Evolutionary conservation across 2,888 invertebrate genomes (phyloP).

Genomic region (Nomada ruficornis): DNA sequence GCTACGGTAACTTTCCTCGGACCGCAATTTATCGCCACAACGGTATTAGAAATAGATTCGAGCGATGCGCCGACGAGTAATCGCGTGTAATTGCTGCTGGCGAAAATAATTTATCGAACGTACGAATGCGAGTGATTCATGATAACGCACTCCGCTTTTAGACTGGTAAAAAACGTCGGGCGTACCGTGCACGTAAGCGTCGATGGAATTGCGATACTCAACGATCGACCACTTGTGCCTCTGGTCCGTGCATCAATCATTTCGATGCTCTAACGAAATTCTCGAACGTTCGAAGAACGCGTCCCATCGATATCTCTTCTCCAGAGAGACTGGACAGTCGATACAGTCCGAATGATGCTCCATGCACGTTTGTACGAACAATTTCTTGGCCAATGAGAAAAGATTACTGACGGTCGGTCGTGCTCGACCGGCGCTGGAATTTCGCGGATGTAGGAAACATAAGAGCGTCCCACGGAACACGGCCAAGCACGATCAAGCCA

Average conservation of each 20-base stretch:
- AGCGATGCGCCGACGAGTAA: conserved; percentile 12
- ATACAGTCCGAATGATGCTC: background rate
- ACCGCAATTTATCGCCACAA: conserved; percentile 35
- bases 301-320: conserved; percentile 13
- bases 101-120: conserved; percentile 42
- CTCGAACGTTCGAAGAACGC: conserved; percentile 36
- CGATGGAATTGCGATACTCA: conserved; percentile 54
- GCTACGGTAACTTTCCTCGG: conserved; percentile 33
- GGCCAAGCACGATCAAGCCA: too few relatives aligned
- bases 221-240: conserved; percentile 2
- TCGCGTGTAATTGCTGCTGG: conserved; percentile 6
- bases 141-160: conserved; percentile 37
- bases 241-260: conserved; percentile 38
- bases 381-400: too few relatives aligned
- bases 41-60: conserved; percentile 41
- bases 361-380: background rate
- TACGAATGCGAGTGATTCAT: background rate
- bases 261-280: conserved; percentile 20
- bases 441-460: too few relatives aligned
- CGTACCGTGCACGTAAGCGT: conserved; percentile 1
- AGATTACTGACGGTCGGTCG: too few relatives aligned
- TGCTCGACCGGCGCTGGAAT: too few relatives aligned
- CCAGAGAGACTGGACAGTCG: background rate
- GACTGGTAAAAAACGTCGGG: background rate
- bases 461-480: too few relatives aligned